Base-by-base conservation (phyloP, 2,797 vertebrate species). In the Pteronotus mesoamericanus region DNA sequence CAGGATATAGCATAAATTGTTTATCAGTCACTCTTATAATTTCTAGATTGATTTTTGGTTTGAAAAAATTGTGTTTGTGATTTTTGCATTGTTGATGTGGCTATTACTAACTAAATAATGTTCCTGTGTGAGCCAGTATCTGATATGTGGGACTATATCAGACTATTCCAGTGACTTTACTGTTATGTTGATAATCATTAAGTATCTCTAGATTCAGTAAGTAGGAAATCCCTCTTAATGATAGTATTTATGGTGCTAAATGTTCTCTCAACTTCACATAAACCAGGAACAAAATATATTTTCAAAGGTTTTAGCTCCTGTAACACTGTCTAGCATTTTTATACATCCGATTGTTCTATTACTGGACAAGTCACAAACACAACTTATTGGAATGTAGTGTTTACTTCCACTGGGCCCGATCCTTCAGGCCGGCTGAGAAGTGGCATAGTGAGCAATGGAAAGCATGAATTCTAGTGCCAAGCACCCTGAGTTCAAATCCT, bases 281-380 rank as follows among this genome's bases (percentile, higher is more conserved):
- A 94, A 51, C 78, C 69, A 91, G 79, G 29, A 89, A 5, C 69
- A 95, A 95, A 96, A 72, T 79, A 7, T 26, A 12, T 55, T 89
- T 91, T 93, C 57, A 14, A 68, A 75, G n/a, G 79, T 61, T 72
- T 91, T 59, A 71, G 48, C 64, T 91, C 34, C 79, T 68, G 15
- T 1, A n/a, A 24, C 82, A 71, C 68, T 21, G 2, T 68, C 64
- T 16, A 59, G 51, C 59, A 71, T 48, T 77, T 90, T 26, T 57
- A 21, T 48, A 53, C 55, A 55, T 44, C 87, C 21, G 29, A 0
- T 53, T 21, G 5, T 61, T 87, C 51, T 85, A 4, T 44, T 71
- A 10, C 5, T 83, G 83, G 95, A 32, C 2, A 55, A 14, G n/a
- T 34, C 24, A 16, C 16, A 29, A 55, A 46, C 14, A 55, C 53